Conservation (phyloP, 2,888 invertebrate species). For the Acleris holmiana region DNA sequence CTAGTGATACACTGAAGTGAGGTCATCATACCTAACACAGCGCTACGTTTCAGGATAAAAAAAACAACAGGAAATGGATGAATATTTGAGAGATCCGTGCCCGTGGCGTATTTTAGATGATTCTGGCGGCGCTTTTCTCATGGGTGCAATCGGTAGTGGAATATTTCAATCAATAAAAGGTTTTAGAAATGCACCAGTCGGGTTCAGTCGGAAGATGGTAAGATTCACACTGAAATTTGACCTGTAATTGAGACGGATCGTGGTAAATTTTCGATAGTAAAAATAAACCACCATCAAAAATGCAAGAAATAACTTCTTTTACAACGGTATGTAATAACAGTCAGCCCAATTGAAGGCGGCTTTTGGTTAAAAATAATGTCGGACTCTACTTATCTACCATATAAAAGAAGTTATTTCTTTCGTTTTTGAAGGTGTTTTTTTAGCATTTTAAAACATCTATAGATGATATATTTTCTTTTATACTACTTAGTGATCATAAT, state of each 20-base stretch:
- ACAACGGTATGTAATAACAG: too few relatives aligned
- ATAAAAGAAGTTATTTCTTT: too few relatives aligned
- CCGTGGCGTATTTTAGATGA: slow-evolving; percentile 99
- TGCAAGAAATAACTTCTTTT: too few relatives aligned
- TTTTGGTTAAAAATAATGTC: too few relatives aligned
- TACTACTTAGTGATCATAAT: too few relatives aligned
- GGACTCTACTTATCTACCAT: too few relatives aligned
- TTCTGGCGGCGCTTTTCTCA: slow-evolving; percentile 99
- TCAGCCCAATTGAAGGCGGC: too few relatives aligned
- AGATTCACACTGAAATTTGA: slow-evolving; percentile 38
- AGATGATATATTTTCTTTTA: too few relatives aligned
- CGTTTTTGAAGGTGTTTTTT: too few relatives aligned
- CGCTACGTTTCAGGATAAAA: slow-evolving; percentile 50
- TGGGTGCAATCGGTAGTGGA: slow-evolving; percentile 99
- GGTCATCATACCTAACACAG: slow-evolving; percentile 76
- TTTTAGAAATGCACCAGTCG: slow-evolving; percentile 97
- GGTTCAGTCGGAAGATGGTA: slow-evolving; percentile 90
- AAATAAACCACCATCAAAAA: too few relatives aligned
- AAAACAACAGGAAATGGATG: slow-evolving; percentile 89
- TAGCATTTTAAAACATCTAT: too few relatives aligned
- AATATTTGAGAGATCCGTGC: slow-evolving; percentile 98
- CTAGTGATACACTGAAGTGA: slow-evolving; percentile 42
- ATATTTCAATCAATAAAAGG: slow-evolving; percentile 99
- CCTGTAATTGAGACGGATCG: slow-evolving; percentile 1
- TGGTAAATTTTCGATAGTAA: too few relatives aligned